Conservation (phyloP, 2,888 invertebrate species). For the Xylota segnis region DNA sequence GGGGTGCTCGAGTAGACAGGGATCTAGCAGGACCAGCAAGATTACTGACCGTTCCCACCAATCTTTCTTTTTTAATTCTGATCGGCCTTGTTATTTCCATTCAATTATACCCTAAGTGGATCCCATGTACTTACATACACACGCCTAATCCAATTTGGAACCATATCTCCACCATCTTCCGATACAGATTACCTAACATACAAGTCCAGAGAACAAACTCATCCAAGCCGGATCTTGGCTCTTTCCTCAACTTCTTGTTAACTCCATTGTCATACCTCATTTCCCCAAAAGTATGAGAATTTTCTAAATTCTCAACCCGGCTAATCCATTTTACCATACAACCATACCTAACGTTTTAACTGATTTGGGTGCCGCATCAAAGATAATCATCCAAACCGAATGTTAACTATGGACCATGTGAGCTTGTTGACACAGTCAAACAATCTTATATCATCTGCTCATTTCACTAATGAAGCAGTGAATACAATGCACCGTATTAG, state of each 20-base stretch:
- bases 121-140: neutral
- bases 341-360: constrained; percentile 25
- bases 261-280: neutral
- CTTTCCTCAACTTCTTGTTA: constrained; percentile 11
- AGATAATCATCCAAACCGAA: constrained; percentile 25
- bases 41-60: too few species aligned
- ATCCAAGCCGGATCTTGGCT: constrained; percentile 1
- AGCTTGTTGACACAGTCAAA: constrained; percentile 28
- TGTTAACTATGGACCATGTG: neutral
- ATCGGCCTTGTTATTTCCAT: neutral
- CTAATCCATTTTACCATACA: constrained; percentile 8
- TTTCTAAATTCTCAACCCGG: neutral
- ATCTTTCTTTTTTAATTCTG: too few species aligned
- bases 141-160: neutral
- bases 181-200: neutral
- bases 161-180: neutral
- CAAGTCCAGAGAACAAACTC: neutral
- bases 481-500: constrained; percentile 5
- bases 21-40: too few species aligned
- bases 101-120: neutral
- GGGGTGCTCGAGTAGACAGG: too few species aligned
- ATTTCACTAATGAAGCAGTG: constrained; percentile 43
- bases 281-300: neutral
- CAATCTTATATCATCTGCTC: constrained; percentile 38
- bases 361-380: constrained; percentile 1